Base-by-base conservation (phyloP, 1,140 invertebrate genomes). In the Matsumurasca onukii region DNA sequence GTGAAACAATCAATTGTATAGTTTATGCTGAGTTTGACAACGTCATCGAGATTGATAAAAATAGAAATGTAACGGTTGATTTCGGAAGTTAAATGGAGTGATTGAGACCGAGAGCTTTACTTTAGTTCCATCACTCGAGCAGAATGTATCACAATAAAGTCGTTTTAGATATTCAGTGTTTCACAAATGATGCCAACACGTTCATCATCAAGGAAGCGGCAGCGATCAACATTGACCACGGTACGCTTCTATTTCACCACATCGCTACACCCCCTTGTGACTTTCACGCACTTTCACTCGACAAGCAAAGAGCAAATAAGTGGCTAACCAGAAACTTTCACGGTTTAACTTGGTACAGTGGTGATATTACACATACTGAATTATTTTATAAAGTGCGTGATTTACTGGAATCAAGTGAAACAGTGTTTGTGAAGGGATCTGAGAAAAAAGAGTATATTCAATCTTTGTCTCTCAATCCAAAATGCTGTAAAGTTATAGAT, bases 21-120 rank as follows among this genome's bases (percentile, higher is more conserved):
- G 51, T 77, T 39, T 80, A 78, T 71, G 69, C 73, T 0, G 75
- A 80, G 55, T 78, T 74, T 71, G 75, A 79, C 67, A 77, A 75
- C 70, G 66, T 77, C 13, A 69, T 76, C 15, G 73, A 77, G 71
- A 75, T 77, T 49, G 75, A 77, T 63, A 70, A 75, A 25, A 68
- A 59, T 24, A 69, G 76, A 15, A 73, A 77, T 66, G 72, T 77
- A 2, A 70, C 71, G 20, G 66, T 72, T 5, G 73, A 76, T 65
- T 77, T 72, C 51, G 69, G 67, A 48, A 70, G 63, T 67, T 72
- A 66, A 68, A 27, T 66, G 20, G 3, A 20, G 17, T 49, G n/a
- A n/a, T n/a, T n/a, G n/a, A n/a, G n/a, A n/a, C n/a, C n/a, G n/a
- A n/a, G n/a, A n/a, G n/a, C n/a, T n/a, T n/a, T n/a, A n/a, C n/a